These are phyloP conservation scores for Mionectes olivaceus DNA, from an alignment of 2,797 vertebrate genomes.

Conservation along the genomic window DNA sequence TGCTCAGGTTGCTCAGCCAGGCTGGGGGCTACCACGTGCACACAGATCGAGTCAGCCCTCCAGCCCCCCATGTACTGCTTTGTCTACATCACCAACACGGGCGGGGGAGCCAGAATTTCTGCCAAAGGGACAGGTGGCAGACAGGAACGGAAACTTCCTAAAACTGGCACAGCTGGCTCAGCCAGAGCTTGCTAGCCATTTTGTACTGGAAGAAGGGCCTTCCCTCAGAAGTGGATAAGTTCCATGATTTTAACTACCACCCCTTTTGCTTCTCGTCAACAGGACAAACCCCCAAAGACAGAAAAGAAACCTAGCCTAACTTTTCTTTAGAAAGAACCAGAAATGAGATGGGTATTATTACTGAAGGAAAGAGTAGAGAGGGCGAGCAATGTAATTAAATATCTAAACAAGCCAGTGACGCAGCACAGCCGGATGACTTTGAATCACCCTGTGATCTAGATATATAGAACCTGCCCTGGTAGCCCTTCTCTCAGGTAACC, in stretches of 20 bases:
- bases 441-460: background rate
- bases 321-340: background rate
- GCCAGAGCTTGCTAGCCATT: background rate
- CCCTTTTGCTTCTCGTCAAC: background rate
- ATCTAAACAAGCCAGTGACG: background rate
- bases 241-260: background rate
- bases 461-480: background rate
- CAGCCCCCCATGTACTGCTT: fast-evolving
- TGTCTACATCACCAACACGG: fast-evolving
- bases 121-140: background rate
- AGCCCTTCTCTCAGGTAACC: background rate
- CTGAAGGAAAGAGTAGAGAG: background rate
- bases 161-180: background rate
- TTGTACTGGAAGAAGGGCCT: background rate
- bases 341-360: background rate
- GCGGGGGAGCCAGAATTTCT: fast-evolving
- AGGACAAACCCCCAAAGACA: background rate
- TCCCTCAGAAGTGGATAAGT: background rate
- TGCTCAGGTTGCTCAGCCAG: background rate
- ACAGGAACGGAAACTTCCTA: background rate
- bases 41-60: fast-evolving
- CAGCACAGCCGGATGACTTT: background rate
- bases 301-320: background rate
- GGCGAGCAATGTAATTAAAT: background rate
- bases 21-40: fast-evolving